A percentile compares a stretch with the other conserved stretches of the same genome.
These are phyloP conservation scores for Syngnathus rostellatus DNA, from an alignment of 2,797 vertebrate genomes.

Conservation along the genomic window DNA sequence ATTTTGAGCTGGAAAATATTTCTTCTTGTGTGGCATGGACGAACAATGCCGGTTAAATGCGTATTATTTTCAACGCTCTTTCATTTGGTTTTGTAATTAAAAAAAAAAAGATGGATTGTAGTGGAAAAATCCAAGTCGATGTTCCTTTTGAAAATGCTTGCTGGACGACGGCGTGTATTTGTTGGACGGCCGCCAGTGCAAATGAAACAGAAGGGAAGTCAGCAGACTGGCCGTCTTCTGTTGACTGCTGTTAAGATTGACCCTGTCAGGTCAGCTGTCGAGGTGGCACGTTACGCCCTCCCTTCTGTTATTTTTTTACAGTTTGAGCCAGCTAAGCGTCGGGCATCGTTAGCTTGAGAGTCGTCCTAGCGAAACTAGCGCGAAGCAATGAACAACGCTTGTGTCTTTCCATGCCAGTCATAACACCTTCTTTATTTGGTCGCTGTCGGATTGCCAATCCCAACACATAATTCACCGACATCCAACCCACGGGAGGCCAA, in stretches of 20 bases:
- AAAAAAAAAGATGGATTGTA: slow-evolving; percentile 2
- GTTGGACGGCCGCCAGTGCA: slow-evolving; percentile 65
- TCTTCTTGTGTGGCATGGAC: slow-evolving; percentile 38
- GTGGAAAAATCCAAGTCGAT: slow-evolving; percentile 66
- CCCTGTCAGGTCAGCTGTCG: slow-evolving; percentile 56
- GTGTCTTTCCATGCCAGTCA: slow-evolving; percentile 60
- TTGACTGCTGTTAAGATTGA: slow-evolving; percentile 59
- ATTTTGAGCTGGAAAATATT: slow-evolving; percentile 43
- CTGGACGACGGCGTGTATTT: slow-evolving; percentile 47
- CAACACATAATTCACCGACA: slow-evolving; percentile 53
- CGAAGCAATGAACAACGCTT: slow-evolving; percentile 64
- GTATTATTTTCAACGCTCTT: not conserved
- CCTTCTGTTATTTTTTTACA: slow-evolving; percentile 1
- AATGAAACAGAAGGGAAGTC: slow-evolving; percentile 59
- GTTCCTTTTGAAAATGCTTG: slow-evolving; percentile 53
- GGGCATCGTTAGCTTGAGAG: slow-evolving; percentile 39
- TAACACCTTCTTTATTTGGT: slow-evolving; percentile 63
- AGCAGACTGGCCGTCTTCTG: slow-evolving; percentile 65
- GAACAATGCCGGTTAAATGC: not conserved
- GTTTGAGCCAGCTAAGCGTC: slow-evolving; percentile 38
- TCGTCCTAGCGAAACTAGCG: slow-evolving; percentile 41
- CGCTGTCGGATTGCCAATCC: slow-evolving; percentile 53
- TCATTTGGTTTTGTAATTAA: not conserved
- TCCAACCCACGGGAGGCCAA: slow-evolving; percentile 34
- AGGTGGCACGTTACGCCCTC: slow-evolving; percentile 35